Evolutionary conservation across 2,888 invertebrate species (phyloP), one percentile per base, ranked within the genome.

Genomic region (Craniophora ligustri): DNA sequence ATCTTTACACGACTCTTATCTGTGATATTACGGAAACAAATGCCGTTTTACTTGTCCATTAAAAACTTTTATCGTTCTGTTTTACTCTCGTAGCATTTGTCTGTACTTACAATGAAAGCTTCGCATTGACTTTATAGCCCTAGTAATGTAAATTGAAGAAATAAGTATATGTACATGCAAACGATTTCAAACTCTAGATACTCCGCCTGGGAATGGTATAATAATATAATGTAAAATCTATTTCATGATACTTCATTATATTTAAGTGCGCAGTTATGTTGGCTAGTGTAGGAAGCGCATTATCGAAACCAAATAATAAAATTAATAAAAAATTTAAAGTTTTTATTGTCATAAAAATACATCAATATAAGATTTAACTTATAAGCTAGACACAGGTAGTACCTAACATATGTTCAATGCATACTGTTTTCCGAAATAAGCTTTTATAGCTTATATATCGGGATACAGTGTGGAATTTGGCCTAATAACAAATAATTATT

Each of bases 41-140:
- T n/a, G n/a, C n/a, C n/a, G n/a, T n/a, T n/a, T n/a, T n/a, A n/a
- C n/a, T n/a, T n/a, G n/a, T n/a, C n/a, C n/a, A n/a, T n/a, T n/a
- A 67, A 66, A 67, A 23, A 21, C 41, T 61, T 61, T 32, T 36
- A 30, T 49, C 38, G 23, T 32, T 5, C 16, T 36, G 30, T 67
- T 67, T 62, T 61, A 67, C 15, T 40, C 8, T 36, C 16, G 16
- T 7, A 30, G 38, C 38, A 67, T 61, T 62, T 61, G 30, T 51
- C n/a, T 63, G 34, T 36, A 42, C 13, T n/a, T 56, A 67, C 58
- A 71, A 67, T 60, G 49, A 72, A 75, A 75, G 63, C 58, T 59
- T 35, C 10, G 26, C 42, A 64, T 56, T 51, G 16, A 57, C 28
- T 75, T 72, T 72, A 75, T 67, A 53, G 46, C 44, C 23, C 35